Conservation (phyloP, 2,113 vertebrate genomes). For the Trachemys scripta region DNA sequence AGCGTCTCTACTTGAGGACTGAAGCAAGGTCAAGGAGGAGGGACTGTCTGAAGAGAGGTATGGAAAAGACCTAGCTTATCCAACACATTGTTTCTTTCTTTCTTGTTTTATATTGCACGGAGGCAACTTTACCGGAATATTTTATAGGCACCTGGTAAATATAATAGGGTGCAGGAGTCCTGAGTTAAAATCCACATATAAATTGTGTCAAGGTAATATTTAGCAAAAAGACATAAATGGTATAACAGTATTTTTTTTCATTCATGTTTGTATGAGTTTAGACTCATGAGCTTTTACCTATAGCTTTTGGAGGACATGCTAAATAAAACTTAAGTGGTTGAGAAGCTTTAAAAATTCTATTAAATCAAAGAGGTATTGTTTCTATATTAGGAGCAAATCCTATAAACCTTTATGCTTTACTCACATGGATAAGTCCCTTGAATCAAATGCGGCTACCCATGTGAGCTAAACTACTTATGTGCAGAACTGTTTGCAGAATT, state of each 20-base stretch:
- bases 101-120: background rate
- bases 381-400: conserved; percentile 81
- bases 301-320: conserved; percentile 80
- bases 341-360: conserved; percentile 84
- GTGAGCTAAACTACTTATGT: background rate
- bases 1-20: background rate
- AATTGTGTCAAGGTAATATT: conserved; percentile 43
- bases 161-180: conserved; percentile 12
- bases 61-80: background rate
- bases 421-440: conserved; percentile 56
- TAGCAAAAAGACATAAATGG: conserved; percentile 71
- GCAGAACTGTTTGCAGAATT: conserved; percentile 18
- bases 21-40: background rate
- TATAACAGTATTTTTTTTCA: conserved; percentile 60
- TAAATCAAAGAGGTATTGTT: conserved; percentile 80
- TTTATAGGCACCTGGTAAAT: background rate
- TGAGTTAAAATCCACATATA: conserved; percentile 46
- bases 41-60: background rate
- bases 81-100: background rate
- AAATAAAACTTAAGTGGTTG: conserved; percentile 84
- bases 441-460: conserved; percentile 21
- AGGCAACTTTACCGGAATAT: conserved; percentile 5
- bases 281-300: conserved; percentile 79
- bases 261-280: conserved; percentile 75
- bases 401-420: conserved; percentile 38